Conservation (phyloP, 2,888 invertebrate genomes). For the Lasioglossum villosulum region DNA sequence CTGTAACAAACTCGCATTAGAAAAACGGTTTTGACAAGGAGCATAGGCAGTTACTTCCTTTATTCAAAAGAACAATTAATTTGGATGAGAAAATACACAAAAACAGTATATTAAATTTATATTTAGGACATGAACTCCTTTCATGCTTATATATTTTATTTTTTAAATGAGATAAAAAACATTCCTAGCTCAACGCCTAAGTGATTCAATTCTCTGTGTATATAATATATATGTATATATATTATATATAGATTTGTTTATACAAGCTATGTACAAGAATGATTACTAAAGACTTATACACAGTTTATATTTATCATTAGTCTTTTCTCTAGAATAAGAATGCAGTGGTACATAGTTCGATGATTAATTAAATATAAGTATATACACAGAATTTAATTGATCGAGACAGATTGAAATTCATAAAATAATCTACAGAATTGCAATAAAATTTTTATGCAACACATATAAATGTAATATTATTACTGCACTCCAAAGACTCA, state of each 20-base stretch:
- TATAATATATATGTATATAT: neutral
- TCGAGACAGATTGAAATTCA: conserved; percentile 10
- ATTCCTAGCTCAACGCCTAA: conserved; percentile 58
- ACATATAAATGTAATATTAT: conserved; percentile 28
- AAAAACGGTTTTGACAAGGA: conserved; percentile 53
- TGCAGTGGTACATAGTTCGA: conserved; percentile 58
- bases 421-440: conserved; percentile 6
- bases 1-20: conserved; percentile 10
- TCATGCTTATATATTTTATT: conserved; percentile 43
- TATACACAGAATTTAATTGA: conserved; percentile 11
- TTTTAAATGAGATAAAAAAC: conserved; percentile 61
- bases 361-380: conserved; percentile 6
- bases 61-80: conserved; percentile 44
- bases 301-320: conserved; percentile 57
- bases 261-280: conserved; percentile 75
- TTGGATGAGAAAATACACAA: conserved; percentile 50
- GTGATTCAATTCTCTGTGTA: conserved; percentile 41
- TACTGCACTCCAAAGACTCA: conserved; percentile 61
- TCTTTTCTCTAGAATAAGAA: conserved; percentile 61
- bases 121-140: conserved; percentile 44
- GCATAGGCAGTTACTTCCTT: conserved; percentile 59
- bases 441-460: conserved; percentile 19
- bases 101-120: conserved; percentile 36
- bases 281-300: conserved; percentile 60
- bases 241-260: conserved; percentile 65